phyloP scores from a whole-genome alignment of 2,113 vertebrate genomes.

The Salvelinus alpinus region DNA sequence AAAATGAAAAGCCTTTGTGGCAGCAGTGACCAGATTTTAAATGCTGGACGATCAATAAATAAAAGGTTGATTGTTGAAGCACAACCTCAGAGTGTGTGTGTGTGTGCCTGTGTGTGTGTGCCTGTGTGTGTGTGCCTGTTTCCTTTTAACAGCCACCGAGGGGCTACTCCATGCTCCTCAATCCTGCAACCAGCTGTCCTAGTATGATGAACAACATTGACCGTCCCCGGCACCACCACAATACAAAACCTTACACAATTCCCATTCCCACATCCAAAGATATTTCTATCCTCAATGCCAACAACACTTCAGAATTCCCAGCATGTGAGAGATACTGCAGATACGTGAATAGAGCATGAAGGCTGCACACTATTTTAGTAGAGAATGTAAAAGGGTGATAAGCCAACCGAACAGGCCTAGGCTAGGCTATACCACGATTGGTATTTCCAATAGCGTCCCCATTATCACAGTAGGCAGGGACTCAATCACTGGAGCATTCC shows the following conservation, averaged over 20 bases:
- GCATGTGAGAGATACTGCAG: slow-evolving; percentile 72
- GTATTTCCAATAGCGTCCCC: slow-evolving; percentile 66
- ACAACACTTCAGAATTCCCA: slow-evolving; percentile 73
- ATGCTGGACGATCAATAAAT: slow-evolving; percentile 91
- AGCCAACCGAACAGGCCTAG: slow-evolving; percentile 78
- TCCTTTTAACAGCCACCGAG: slow-evolving; percentile 31
- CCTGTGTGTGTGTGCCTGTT: slow-evolving; percentile 29
- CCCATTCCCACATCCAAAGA: slow-evolving; percentile 55
- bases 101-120: slow-evolving; percentile 25
- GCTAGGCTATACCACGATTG: slow-evolving; percentile 46
- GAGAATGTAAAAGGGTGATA: slow-evolving; percentile 69
- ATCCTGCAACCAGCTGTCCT: slow-evolving; percentile 57
- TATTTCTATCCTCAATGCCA: slow-evolving; percentile 52
- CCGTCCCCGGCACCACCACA: slow-evolving; percentile 75
- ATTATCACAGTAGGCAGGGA: slow-evolving; percentile 71
- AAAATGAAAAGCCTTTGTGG: slow-evolving; percentile 87
- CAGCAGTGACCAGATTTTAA: slow-evolving; percentile 93
- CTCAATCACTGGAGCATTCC: slow-evolving; percentile 75
- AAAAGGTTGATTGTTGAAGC: slow-evolving; percentile 71
- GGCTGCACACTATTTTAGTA: slow-evolving; percentile 65
- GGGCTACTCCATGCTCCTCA: slow-evolving; percentile 23
- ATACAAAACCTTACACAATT: slow-evolving; percentile 74
- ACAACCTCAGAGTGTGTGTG: slow-evolving; percentile 64
- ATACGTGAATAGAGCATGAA: slow-evolving; percentile 62
- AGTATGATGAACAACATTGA: slow-evolving; percentile 65